Evolutionary conservation across 2,797 vertebrate species (phyloP).

Genomic region (Lagorchestes hirsutus): DNA sequence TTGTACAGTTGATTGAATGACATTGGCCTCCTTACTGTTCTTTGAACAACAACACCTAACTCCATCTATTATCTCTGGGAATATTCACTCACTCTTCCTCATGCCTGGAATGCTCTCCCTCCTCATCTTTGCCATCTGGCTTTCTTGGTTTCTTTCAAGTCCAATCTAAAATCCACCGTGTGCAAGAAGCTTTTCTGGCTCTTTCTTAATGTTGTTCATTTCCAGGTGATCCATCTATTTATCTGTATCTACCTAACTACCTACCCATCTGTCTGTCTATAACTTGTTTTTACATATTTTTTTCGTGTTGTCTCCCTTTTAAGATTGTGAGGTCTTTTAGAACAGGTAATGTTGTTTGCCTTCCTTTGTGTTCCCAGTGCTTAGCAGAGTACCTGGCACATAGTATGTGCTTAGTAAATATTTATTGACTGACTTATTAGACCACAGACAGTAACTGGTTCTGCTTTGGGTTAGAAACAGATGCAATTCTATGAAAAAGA

Average conservation of each 20-base stretch:
- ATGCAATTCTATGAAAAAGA: constrained; percentile 41
- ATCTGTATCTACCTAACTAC: background rate
- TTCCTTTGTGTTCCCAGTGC: background rate
- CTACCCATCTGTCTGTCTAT: background rate
- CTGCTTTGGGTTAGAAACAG: constrained; percentile 51
- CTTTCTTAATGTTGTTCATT: background rate
- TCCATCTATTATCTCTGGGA: background rate
- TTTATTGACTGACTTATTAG: background rate
- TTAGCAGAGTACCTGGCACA: background rate
- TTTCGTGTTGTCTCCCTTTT: background rate
- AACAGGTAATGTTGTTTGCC: background rate
- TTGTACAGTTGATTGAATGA: background rate
- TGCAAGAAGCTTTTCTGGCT: background rate
- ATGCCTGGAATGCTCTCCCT: background rate
- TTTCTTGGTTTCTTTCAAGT: background rate
- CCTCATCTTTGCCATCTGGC: background rate
- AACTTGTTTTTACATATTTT: background rate
- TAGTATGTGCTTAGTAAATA: background rate
- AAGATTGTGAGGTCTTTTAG: background rate
- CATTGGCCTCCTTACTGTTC: background rate
- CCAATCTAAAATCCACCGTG: background rate
- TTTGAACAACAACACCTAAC: background rate
- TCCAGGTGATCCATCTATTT: background rate
- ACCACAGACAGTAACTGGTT: background rate
- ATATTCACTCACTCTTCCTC: background rate